Conservation (phyloP, 2,888 invertebrate genomes). For the Drosophila ustulata region DNA sequence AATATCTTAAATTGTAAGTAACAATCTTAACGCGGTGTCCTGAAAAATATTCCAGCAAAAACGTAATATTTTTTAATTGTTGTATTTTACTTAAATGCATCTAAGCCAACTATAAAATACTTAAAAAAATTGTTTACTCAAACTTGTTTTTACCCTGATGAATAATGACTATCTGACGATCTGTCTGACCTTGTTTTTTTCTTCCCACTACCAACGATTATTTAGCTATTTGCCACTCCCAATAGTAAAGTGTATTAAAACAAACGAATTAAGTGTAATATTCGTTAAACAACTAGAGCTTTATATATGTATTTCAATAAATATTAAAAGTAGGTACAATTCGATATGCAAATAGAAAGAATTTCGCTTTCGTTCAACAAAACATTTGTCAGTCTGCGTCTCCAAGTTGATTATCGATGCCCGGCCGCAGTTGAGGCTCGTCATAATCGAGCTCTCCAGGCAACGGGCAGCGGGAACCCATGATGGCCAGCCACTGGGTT, state of each 20-base stretch:
- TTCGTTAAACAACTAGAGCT: slow-evolving; percentile 17
- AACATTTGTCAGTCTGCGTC: slow-evolving; percentile 53
- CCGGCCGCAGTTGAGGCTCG: slow-evolving; percentile 51
- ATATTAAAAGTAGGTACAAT: slow-evolving; percentile 31
- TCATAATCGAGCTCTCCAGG: slow-evolving; percentile 68
- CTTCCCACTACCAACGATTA: no score
- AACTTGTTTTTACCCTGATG: no score
- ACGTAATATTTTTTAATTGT: no score
- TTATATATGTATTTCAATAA: slow-evolving; percentile 37
- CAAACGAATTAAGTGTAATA: slow-evolving; percentile 1
- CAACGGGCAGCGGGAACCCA: slow-evolving; percentile 55
- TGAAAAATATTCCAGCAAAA: no score
- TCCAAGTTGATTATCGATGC: slow-evolving; percentile 50
- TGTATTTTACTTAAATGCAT: no score
- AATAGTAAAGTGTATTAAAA: not conserved
- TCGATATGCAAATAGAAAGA: slow-evolving; percentile 11
- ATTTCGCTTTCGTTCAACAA: slow-evolving; percentile 26
- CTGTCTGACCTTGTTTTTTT: no score
- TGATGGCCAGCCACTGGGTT: slow-evolving; percentile 82
- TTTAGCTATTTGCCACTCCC: no score
- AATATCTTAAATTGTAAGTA: no score
- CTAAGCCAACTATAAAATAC: no score
- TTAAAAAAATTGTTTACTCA: no score
- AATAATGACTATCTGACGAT: no score
- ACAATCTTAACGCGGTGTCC: no score